Evolutionary conservation across 2,888 invertebrate genomes (phyloP).

Genomic region (Tetragonisca angustula): DNA sequence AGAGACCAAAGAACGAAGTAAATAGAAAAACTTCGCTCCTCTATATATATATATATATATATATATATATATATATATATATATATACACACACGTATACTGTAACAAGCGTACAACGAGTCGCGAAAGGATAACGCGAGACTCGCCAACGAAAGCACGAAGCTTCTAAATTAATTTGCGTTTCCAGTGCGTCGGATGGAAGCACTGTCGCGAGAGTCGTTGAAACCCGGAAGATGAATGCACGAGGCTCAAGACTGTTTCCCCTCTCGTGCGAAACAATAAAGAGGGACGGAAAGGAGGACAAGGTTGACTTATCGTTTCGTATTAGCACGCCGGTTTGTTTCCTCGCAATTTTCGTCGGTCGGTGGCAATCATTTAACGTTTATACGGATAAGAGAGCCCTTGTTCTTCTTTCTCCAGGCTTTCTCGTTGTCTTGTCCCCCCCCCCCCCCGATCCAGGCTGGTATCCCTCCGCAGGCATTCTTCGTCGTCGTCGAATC

Average conservation of each 20-base stretch:
- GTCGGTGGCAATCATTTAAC: slow-evolving; percentile 47
- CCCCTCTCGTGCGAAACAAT: slow-evolving; percentile 31
- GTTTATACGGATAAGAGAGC: slow-evolving; percentile 43
- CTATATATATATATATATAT: too few species aligned
- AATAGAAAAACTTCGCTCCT: not conserved
- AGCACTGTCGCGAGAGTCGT: not conserved
- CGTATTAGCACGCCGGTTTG: slow-evolving; percentile 34
- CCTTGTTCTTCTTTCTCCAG: not conserved
- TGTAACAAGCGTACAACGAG: not conserved
- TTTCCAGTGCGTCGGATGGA: slow-evolving; percentile 23
- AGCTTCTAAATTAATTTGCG: slow-evolving; percentile 60
- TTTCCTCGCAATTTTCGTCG: slow-evolving; percentile 57
- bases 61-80: too few species aligned
- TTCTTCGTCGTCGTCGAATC: slow-evolving; percentile 36
- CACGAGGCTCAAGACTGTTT: slow-evolving; percentile 31
- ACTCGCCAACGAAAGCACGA: not conserved
- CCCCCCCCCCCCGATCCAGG: not conserved
- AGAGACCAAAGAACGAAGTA: not conserved
- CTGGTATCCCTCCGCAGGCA: not conserved
- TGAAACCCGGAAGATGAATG: slow-evolving; percentile 26
- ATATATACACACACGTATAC: too few species aligned
- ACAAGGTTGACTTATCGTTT: slow-evolving; percentile 50
- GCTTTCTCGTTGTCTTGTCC: not conserved
- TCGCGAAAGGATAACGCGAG: not conserved
- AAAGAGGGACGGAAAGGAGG: slow-evolving; percentile 31